These are phyloP conservation scores for Drosophila nebulosa DNA, from an alignment of 1,140 invertebrate species.

Conservation along the genomic window DNA sequence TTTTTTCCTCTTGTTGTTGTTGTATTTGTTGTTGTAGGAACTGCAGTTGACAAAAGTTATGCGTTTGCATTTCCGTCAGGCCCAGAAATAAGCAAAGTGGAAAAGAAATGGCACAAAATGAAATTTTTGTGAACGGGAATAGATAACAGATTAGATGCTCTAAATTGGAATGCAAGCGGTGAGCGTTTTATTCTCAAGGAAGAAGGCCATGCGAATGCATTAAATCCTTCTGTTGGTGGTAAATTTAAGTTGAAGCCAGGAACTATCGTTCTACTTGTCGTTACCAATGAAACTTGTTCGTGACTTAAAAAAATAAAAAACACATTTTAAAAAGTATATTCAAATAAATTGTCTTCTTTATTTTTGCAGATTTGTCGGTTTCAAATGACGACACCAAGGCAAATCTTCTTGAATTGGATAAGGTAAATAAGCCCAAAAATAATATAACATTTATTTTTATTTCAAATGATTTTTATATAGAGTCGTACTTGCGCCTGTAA, in stretches of 20 bases:
- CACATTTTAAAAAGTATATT: too few species aligned
- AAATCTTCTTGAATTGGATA: too few species aligned
- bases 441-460: too few species aligned
- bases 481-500: too few species aligned
- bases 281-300: too few species aligned
- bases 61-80: constrained; percentile 68
- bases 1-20: neutral
- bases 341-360: neutral
- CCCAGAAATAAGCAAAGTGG: constrained; percentile 33
- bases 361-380: too few species aligned
- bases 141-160: constrained; percentile 14
- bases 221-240: neutral
- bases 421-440: too few species aligned
- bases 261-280: too few species aligned
- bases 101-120: constrained; percentile 28
- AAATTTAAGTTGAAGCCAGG: neutral
- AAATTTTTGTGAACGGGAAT: constrained; percentile 12
- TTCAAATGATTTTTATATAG: too few species aligned
- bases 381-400: too few species aligned
- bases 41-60: constrained; percentile 69
- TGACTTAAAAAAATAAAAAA: too few species aligned
- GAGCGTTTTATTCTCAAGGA: neutral
- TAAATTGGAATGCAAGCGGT: neutral
- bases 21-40: neutral
- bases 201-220: neutral